Evolutionary conservation across 2,797 vertebrate species (phyloP), one percentile per base, ranked within the genome.

Genomic region (Tauraco hartlaubi): DNA sequence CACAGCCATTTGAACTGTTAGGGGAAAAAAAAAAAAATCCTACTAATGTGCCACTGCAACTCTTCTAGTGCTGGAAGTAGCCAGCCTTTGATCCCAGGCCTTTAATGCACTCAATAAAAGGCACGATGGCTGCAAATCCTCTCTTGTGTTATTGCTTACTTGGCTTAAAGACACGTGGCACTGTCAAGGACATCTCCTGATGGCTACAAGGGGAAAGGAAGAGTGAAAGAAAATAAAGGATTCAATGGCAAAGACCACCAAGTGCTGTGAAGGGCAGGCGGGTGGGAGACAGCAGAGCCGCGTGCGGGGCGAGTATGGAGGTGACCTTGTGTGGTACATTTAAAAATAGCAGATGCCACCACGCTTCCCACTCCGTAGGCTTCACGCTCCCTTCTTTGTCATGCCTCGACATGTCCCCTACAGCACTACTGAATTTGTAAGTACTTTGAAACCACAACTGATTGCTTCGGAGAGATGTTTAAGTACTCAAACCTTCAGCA

Each of bases 371-470:
- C 56, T 90, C 76, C 0, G 0, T 17, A 28, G 33, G 74, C 86
- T 93, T 87, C 64, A 31, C 1, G 1, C 44, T 93, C 46, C 44
- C 14, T 76, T 79, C 69, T 67, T 92, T 92, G 67, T 76, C 59
- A 74, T 43, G 44, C 37, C 56, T 28, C 6, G 1, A 79, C 68
- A 88, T 73, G 88, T 76, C 43, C 85, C 90, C 67, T 94, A 58
- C 79, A 92, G 82, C 74, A 61, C 67, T 88, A 88, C 64, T 39
- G 19, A 79, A 61, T n/a, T 43, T 51, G 41, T 85, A 85, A 95
- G 85, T 59, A 88, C 90, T 92, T 84, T 90, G 51, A 92, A 96
- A 92, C 20, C 73, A 93, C 79, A 76, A 51, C 88, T 81, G 86
- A 92, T 84, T 92, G 71, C 93, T 94, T 92, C 3, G 4, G 69